Base-by-base conservation (phyloP, 2,888 invertebrate species). In the Cataglyphis rosenhaueri region DNA sequence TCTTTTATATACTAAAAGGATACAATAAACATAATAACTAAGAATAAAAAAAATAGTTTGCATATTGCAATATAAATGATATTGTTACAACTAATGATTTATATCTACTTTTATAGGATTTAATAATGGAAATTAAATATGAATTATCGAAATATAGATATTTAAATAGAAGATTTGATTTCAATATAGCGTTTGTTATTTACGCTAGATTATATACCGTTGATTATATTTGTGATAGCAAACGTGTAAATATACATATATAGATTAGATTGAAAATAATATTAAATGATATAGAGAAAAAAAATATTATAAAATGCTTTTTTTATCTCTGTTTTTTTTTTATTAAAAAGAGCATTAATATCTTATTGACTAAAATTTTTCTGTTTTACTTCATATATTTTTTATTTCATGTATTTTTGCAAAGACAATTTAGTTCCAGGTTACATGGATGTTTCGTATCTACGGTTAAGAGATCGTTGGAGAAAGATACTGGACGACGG, bases 401-500 rank as follows among this genome's bases (percentile, higher is more conserved):
- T 21, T 79, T 35, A 35, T 35, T 35, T 35, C 32, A 55, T 44
- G 9, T 35, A 74, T 48, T 65, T 82, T 21, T 79, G 29, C n/a
- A 5, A 32, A 66, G 29, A 55, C 57, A 81, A 57, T 21, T 78
- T 82, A 76, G 32, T 48, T 48, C 18, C 18, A 59, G 25, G 21
- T 48, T 59, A 52, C 55, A 78, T 32, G 57, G 57, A 32, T 59
- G 57, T 79, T 70, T 59, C 9, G 59, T 71, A 79, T 35, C 71
- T 71, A 59, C 71, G 78, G 75, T 79, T 79, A 70, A 70, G 70
- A 78, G 78, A n/a, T 76, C 73, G 70, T 83, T 78, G 71, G 52
- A 44, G 76, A 81, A 86, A 79, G 86, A 83, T 87, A 89, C 85
- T 86, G 88, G 91, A 85, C 82, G 86, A 68, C 79, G 79, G 87